Base-by-base conservation (phyloP, 1,140 invertebrate genomes). In the Copidosoma floridanum region DNA sequence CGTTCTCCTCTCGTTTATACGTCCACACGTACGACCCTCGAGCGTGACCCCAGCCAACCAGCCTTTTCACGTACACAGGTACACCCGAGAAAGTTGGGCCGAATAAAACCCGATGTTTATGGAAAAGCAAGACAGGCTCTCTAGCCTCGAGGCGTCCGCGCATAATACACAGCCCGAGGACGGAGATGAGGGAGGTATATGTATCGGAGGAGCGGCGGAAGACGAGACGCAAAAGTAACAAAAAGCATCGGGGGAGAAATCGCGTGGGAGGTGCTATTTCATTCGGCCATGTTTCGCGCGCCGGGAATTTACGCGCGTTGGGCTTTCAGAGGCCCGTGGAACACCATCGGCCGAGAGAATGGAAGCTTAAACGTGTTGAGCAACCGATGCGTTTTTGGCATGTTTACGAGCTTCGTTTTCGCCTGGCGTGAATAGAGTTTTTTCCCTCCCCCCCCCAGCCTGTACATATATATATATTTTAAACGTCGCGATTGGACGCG, bases 51-150 rank as follows among this genome's bases (percentile, higher is more conserved):
- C n/a, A n/a, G n/a, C n/a, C n/a, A n/a, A n/a, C n/a, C n/a, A n/a
- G n/a, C 37, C 37, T 18, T 18, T 27, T 53, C 37, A 7, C 40
- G 20, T 47, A 10, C 27, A 6, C 27, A n/a, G n/a, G n/a, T n/a
- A n/a, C n/a, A n/a, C n/a, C n/a, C n/a, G n/a, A n/a, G 29, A 32
- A 12, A 53, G 61, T 59, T 65, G 66, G 56, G 69, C 67, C 66
- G 68, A 75, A 75, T 77, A 75, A 77, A 76, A 74, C 71, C 63
- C 58, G 71, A 68, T 74, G 76, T 76, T 77, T 77, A 77, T 77
- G 73, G 70, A 75, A 77, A 77, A 68, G 61, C 61, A 61, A 64
- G 56, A 60, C 51, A 61, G 61, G 64, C 57, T 62, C 64, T 54
- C 47, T 20, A 40, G 50, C 50, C 40, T 38, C 59, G 8, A 12